These are phyloP conservation scores for Ganaspis brasiliensis DNA, from an alignment of 2,888 invertebrate genomes.

Conservation along the genomic window DNA sequence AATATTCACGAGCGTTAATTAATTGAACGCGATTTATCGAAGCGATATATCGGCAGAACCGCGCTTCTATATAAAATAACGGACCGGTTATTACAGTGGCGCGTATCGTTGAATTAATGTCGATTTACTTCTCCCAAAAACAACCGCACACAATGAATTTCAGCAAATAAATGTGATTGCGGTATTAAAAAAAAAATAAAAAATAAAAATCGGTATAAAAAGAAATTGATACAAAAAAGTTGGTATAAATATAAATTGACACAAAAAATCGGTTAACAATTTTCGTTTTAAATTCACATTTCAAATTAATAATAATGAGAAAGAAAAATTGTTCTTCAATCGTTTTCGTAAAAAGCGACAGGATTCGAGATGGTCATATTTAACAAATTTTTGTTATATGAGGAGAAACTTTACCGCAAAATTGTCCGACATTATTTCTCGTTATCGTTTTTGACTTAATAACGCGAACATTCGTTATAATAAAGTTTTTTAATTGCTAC, in stretches of 20 bases:
- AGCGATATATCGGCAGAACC: conserved; percentile 17
- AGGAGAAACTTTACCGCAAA: conserved; percentile 19
- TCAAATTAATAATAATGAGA: no score
- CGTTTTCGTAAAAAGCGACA: not conserved
- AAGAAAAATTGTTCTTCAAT: not conserved
- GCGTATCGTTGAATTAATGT: conserved; percentile 35
- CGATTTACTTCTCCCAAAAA: conserved; percentile 24
- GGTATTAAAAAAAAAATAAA: conserved; percentile 8
- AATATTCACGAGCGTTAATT: conserved; percentile 42
- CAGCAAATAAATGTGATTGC: conserved; percentile 15
- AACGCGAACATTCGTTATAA: not conserved
- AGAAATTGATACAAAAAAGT: no score
- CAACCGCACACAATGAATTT: conserved; percentile 15
- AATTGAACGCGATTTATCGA: conserved; percentile 40
- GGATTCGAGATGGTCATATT: not conserved
- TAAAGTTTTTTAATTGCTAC: conserved; percentile 7
- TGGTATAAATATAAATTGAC: no score
- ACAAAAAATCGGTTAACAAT: no score
- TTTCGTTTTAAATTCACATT: no score
- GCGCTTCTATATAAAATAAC: conserved; percentile 30
- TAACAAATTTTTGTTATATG: not conserved
- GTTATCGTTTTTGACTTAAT: conserved; percentile 7
- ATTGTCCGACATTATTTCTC: not conserved
- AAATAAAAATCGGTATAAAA: no score
- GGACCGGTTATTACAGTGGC: conserved; percentile 41